Percentiles rank a stretch among this genome's conserved stretches.
Evolutionary conservation across 2,888 invertebrate species (phyloP).

Genomic region (Pollenia griseotomentosa): DNA sequence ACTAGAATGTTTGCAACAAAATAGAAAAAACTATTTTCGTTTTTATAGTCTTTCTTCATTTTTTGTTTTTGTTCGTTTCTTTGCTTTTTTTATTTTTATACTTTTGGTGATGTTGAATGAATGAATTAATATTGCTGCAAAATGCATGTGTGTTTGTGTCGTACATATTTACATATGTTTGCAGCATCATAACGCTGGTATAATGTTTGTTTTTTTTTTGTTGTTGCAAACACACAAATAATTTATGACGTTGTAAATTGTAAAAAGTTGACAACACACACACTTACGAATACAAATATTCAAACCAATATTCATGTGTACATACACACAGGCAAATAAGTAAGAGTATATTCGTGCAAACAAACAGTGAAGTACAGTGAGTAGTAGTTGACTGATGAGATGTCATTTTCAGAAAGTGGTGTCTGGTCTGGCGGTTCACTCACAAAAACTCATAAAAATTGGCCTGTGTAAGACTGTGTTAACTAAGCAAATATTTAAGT

Average conservation of each 20-base stretch:
- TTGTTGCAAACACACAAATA: conserved; percentile 61
- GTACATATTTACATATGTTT: not conserved
- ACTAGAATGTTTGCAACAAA: conserved; percentile 66
- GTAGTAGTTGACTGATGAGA: conserved; percentile 36
- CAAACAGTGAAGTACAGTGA: conserved; percentile 39
- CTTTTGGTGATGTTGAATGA: conserved; percentile 53
- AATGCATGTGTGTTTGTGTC: conserved; percentile 18
- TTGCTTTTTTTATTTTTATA: not conserved
- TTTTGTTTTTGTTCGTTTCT: conserved; percentile 10
- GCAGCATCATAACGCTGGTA: conserved; percentile 19
- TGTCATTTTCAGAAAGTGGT: not conserved
- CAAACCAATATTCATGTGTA: not conserved
- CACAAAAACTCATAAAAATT: conserved; percentile 19
- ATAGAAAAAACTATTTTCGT: conserved; percentile 46
- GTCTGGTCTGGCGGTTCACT: conserved; percentile 17
- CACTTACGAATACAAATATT: conserved; percentile 19
- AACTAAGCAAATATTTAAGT: not conserved
- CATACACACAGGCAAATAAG: not conserved
- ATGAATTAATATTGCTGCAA: conserved; percentile 61
- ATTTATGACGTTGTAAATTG: conserved; percentile 73
- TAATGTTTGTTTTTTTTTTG: conserved; percentile 32
- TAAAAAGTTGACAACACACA: conserved; percentile 67
- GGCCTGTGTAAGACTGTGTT: conserved; percentile 22
- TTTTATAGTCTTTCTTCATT: conserved; percentile 60
- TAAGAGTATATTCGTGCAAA: conserved; percentile 6